Base-by-base conservation (phyloP, 2,113 vertebrate genomes). In the Corynorhinus townsendii region DNA sequence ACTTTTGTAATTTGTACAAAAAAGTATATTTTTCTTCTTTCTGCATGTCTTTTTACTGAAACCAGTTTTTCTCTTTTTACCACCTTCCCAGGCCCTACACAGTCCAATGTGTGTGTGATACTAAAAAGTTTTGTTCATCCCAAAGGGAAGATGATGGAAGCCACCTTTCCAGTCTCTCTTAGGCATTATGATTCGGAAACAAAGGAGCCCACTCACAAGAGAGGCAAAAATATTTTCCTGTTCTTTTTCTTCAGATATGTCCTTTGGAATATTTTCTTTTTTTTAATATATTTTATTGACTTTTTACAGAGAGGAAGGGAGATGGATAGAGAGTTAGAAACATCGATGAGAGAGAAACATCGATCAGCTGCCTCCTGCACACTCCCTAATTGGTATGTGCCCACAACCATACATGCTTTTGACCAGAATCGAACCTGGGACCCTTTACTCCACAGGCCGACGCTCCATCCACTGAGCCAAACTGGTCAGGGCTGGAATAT, bases 201-300 rank as follows among this genome's bases (percentile, higher is more conserved):
- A 86, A 95, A 95, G 92, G 45, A 91, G 1, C 81, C 2, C 2
- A 10, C 66, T 89, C 91, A 26, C 38, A 10, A 89, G 52, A 95
- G n/a, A 97, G 56, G 95, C 66, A 96, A 96, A 89, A 92, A 92
- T 96, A 71, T 47, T 59, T 90, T 72, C 35, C 92, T 97, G 89
- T 89, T 96, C 54, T 83, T 3, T 7, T 92, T 94, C 54, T 82
- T 88, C 71, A 38, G 49, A 88, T 90, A 91, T 93, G 54, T 91
- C 45, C 49, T 94, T 85, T 79, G 52, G 81, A 97, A 83, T 90
- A 68, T 86, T 82, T 95, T 93, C 30, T 33, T 86, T 33, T 86
- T 93, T 52, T 43, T 43, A 49, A 49, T 52, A 52, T 52, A 19
- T 52, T 52, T 52, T 52, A 19, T 52, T 52, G 16, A 52, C 5